Conservation (phyloP, 2,797 vertebrate species). For the Pagetopsis macropterus region DNA sequence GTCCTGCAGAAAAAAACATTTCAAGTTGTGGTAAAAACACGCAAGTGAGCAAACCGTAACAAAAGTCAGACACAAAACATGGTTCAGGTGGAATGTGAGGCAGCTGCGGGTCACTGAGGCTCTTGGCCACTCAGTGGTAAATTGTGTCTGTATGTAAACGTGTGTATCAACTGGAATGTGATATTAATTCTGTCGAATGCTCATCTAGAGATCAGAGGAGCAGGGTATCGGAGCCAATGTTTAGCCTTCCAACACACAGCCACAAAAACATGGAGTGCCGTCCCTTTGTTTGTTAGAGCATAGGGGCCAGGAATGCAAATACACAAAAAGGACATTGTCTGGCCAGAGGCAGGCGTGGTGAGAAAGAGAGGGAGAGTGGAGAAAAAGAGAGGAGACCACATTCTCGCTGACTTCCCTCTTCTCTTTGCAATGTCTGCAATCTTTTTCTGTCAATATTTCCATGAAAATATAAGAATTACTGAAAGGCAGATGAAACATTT, state of each 20-base stretch:
- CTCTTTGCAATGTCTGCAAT: constrained; percentile 18
- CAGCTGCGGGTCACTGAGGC: not conserved
- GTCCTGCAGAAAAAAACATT: constrained; percentile 82
- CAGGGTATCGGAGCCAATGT: constrained; percentile 63
- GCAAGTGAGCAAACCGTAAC: not conserved
- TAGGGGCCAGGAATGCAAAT: constrained; percentile 82
- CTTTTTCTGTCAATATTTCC: not conserved
- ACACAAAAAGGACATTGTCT: constrained; percentile 87
- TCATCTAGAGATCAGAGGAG: constrained; percentile 60
- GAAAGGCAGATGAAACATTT: constrained; percentile 4
- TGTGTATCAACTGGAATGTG: not conserved
- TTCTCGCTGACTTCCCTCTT: constrained; percentile 43
- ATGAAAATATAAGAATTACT: constrained; percentile 6
- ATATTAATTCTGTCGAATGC: constrained; percentile 36
- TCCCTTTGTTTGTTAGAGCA: constrained; percentile 81
- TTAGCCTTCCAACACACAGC: constrained; percentile 72
- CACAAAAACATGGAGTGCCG: constrained; percentile 79
- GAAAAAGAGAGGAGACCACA: constrained; percentile 51
- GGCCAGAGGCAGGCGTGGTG: constrained; percentile 82
- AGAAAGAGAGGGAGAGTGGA: constrained; percentile 72
- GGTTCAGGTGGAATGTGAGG: constrained; percentile 12
- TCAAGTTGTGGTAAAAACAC: not conserved
- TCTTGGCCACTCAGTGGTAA: not conserved
- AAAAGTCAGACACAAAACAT: not conserved
- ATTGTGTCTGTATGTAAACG: not conserved